These are phyloP conservation scores for Apteryx owenii DNA, from an alignment of 2,113 vertebrate species.

Conservation along the genomic window DNA sequence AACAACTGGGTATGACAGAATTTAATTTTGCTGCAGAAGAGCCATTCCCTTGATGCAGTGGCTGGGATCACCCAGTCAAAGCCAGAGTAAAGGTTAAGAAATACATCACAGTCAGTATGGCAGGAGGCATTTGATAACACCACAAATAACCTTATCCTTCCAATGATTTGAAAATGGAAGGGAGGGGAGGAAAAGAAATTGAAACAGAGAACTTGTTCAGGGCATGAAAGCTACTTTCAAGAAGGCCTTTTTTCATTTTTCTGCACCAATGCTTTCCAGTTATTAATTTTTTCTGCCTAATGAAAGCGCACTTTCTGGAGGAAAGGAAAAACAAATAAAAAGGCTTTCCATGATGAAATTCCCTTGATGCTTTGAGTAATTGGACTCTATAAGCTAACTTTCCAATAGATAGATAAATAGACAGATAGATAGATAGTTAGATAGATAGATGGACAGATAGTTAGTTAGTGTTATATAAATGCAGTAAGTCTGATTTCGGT, in stretches of 20 bases:
- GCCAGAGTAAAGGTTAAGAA: slow-evolving; percentile 60
- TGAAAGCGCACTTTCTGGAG: slow-evolving; percentile 10
- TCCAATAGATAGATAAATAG: neutral
- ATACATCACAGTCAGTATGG: slow-evolving; percentile 44
- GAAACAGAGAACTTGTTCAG: slow-evolving; percentile 27
- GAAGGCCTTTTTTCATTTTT: slow-evolving; percentile 5
- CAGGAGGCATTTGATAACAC: slow-evolving; percentile 59
- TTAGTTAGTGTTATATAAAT: neutral
- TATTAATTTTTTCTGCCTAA: slow-evolving; percentile 48
- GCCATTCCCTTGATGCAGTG: slow-evolving; percentile 22
- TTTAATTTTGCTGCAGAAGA: slow-evolving; percentile 65
- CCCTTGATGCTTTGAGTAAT: neutral
- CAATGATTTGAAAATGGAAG: slow-evolving; percentile 45
- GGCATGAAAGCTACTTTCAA: slow-evolving; percentile 35
- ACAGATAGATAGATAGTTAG: too few species aligned
- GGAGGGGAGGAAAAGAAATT: neutral
- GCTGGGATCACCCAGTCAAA: slow-evolving; percentile 64
- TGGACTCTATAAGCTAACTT: neutral
- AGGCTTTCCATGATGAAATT: neutral
- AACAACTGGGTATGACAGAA: slow-evolving; percentile 49
- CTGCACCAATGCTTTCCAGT: slow-evolving; percentile 7
- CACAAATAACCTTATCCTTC: slow-evolving; percentile 54
- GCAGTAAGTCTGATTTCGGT: neutral
- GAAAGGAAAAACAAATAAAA: neutral
- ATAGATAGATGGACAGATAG: neutral